Evolutionary conservation across 1,140 invertebrate species (phyloP).

Genomic region (Camponotus vicinus): DNA sequence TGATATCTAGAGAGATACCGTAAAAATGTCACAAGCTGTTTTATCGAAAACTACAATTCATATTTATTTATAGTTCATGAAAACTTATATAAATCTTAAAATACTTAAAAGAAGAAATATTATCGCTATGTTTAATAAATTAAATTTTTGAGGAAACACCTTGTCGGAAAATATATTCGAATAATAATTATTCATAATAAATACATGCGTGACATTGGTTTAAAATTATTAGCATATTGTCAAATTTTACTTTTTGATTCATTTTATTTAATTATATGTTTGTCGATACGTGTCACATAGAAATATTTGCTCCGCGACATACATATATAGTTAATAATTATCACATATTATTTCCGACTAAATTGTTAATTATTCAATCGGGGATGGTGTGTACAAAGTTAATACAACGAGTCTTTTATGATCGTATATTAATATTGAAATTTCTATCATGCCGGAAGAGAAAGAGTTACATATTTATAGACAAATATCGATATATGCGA

Average conservation of each 20-base stretch:
- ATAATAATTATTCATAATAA: slow-evolving; percentile 11
- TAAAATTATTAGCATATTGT: neutral
- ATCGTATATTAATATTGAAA: slow-evolving; percentile 36
- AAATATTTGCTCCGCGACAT: neutral
- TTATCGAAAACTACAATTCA: neutral
- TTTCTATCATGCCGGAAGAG: slow-evolving; percentile 10
- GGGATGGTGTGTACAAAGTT: slow-evolving; percentile 5
- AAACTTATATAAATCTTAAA: neutral
- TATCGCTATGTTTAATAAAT: neutral
- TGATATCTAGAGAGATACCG: neutral
- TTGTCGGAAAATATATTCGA: neutral
- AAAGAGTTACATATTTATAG: neutral
- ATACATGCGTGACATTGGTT: neutral
- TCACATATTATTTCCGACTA: slow-evolving; percentile 19
- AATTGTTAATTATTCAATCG: slow-evolving; percentile 44
- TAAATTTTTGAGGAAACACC: neutral
- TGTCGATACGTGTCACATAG: slow-evolving; percentile 12
- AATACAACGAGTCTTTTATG: slow-evolving; percentile 26
- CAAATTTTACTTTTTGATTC: slow-evolving; percentile 24
- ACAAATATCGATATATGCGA: neutral
- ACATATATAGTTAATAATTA: slow-evolving; percentile 27
- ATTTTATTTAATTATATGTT: slow-evolving; percentile 33
- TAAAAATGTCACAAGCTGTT: neutral
- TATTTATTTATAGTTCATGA: neutral
- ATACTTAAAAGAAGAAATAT: neutral